Percentiles rank a stretch among this genome's conserved stretches.
Conservation (phyloP, 2,888 invertebrate species). For the Byasa hedistus region DNA sequence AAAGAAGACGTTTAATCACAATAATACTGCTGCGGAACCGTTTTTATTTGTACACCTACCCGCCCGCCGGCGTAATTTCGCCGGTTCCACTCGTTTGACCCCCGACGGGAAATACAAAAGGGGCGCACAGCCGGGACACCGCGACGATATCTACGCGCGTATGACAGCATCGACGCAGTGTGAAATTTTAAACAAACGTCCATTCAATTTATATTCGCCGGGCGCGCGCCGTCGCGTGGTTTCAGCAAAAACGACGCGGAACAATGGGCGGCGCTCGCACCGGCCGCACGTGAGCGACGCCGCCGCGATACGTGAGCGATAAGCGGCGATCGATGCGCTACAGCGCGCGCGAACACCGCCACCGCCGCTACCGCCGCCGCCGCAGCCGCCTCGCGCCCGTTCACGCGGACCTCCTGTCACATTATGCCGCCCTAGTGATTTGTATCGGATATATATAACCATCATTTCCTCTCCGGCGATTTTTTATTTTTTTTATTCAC, state of each 20-base stretch:
- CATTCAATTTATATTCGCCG: constrained; percentile 61
- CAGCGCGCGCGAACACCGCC: constrained; percentile 11
- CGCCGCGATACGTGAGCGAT: constrained; percentile 48
- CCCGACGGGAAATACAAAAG: constrained; percentile 33
- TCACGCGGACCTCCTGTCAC: constrained; percentile 45
- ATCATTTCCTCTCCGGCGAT: too few species aligned
- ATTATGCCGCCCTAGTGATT: constrained; percentile 55
- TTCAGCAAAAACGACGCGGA: constrained; percentile 50
- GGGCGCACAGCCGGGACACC: constrained; percentile 31
- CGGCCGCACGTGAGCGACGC: constrained; percentile 38
- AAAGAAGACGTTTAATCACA: not conserved
- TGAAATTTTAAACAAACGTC: constrained; percentile 59
- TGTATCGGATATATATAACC: constrained; percentile 59
- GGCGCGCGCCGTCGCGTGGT: constrained; percentile 47
- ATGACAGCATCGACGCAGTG: constrained; percentile 44
- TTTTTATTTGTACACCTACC: not conserved
- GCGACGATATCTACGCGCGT: constrained; percentile 44
- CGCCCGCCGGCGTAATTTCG: constrained; percentile 7
- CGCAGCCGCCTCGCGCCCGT: constrained; percentile 26
- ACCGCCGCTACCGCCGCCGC: not conserved
- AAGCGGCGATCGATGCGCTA: constrained; percentile 58
- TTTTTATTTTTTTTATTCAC: constrained; percentile 9
- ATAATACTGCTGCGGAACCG: not conserved
- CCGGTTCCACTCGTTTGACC: constrained; percentile 27
- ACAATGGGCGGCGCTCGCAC: constrained; percentile 41